Evolutionary conservation across 2,888 invertebrate species (phyloP), one percentile per base, ranked within the genome.

Genomic region (Spicauda simplicius): DNA sequence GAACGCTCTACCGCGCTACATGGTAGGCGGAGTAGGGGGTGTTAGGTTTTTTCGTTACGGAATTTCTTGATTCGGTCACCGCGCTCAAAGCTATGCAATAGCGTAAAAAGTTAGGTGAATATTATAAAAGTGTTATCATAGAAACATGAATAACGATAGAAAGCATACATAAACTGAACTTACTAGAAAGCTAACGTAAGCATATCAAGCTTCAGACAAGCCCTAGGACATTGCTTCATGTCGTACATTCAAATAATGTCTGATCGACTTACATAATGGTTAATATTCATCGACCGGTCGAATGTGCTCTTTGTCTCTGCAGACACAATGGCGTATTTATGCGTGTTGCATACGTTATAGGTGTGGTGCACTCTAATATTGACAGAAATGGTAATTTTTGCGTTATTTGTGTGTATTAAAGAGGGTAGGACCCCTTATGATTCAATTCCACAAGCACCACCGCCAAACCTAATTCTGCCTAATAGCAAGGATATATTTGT

Each of bases 211-310:
- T 41, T 37, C 60, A 48, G 30, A 61, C 60, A 48, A 30, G 16
- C 2, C 30, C 10, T 25, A 25, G 52, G 58, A 57, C 52, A 56
- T 56, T 57, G 45, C 37, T 19, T 52, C 56, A 58, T 55, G 55
- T 52, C 61, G 30, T 61, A 66, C 66, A 70, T 72, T 72, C 62
- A 69, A 74, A 75, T 70, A 69, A 68, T 64, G 54, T 70, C 65
- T 62, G 69, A 67, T 62, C 60, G 58, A 69, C 73, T 71, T 71
- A 72, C 73, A 70, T 66, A 70, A 56, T 55, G 58, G 69, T 71
- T 72, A 73, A 73, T 75, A 72, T 74, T 72, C 70, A 71, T 71
- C 62, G 69, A 70, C 67, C 68, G 59, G 70, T 71, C 69, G 62
- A 70, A 69, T 71, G 69, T 68, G 45, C 45, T 58, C 62, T 68